These are phyloP conservation scores for Coelinius sp. DNA, from an alignment of 2,888 invertebrate genomes.

Conservation along the genomic window DNA sequence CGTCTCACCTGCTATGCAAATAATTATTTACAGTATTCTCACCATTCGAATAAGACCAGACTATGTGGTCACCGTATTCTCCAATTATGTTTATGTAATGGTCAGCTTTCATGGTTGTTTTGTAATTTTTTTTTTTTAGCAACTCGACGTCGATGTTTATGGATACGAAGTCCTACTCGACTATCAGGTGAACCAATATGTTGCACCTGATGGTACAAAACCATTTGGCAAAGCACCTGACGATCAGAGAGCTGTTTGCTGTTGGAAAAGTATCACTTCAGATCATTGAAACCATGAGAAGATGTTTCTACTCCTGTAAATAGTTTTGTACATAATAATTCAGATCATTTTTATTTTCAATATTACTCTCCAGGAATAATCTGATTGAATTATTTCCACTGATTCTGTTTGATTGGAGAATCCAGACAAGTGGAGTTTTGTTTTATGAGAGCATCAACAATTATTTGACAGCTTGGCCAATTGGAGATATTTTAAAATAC, in stretches of 20 bases:
- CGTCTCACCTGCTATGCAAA: no score
- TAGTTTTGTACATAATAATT: slow-evolving; percentile 12
- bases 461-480: no score
- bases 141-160: slow-evolving; percentile 85
- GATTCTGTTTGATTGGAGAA: background rate
- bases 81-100: background rate
- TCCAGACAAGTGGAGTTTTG: background rate
- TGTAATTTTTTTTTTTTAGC: slow-evolving; percentile 73
- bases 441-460: background rate
- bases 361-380: no score
- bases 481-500: background rate
- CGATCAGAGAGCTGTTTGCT: slow-evolving; percentile 82
- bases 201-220: slow-evolving; percentile 79
- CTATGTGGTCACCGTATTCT: no score
- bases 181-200: slow-evolving; percentile 86
- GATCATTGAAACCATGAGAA: background rate
- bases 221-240: slow-evolving; percentile 85
- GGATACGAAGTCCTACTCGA: slow-evolving; percentile 83
- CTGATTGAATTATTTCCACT: background rate
- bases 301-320: slow-evolving; percentile 1
- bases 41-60: no score
- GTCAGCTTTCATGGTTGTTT: no score
- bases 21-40: no score
- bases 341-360: background rate
- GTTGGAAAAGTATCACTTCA: slow-evolving; percentile 77